phyloP scores from a whole-genome alignment of 2,888 invertebrate genomes.

The Epistrophe grossulariae region DNA sequence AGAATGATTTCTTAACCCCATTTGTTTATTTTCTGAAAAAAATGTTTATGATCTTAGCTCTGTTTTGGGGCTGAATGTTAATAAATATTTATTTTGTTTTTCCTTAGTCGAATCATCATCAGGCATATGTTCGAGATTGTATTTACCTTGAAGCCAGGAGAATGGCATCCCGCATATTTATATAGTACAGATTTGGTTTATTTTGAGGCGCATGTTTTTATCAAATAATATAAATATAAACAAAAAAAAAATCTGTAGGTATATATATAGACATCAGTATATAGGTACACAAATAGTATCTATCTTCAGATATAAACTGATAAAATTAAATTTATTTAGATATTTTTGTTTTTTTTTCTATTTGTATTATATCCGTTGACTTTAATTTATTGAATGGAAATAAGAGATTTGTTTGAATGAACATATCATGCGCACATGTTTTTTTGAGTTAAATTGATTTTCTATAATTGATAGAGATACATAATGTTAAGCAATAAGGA shows the following conservation, averaged over 20 bases:
- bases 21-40: slow-evolving; percentile 65
- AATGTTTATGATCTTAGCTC: slow-evolving; percentile 46
- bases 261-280: too few species aligned
- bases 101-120: neutral
- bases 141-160: slow-evolving; percentile 22
- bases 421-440: neutral
- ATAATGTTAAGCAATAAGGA: neutral
- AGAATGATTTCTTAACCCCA: slow-evolving; percentile 27
- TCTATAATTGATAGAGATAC: neutral
- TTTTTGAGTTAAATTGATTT: neutral
- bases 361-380: neutral
- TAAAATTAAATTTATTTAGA: neutral
- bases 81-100: slow-evolving; percentile 67
- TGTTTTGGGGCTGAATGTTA: slow-evolving; percentile 61
- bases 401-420: neutral
- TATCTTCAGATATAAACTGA: neutral
- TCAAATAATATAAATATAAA: slow-evolving; percentile 55
- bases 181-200: slow-evolving; percentile 51
- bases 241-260: neutral
- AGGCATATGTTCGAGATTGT: neutral
- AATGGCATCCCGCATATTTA: slow-evolving; percentile 18
- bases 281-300: neutral
- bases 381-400: slow-evolving; percentile 1
- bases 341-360: neutral
- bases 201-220: slow-evolving; percentile 67